These are phyloP conservation scores for Saiga tatarica DNA, from an alignment of 2,113 vertebrate genomes.

Conservation along the genomic window DNA sequence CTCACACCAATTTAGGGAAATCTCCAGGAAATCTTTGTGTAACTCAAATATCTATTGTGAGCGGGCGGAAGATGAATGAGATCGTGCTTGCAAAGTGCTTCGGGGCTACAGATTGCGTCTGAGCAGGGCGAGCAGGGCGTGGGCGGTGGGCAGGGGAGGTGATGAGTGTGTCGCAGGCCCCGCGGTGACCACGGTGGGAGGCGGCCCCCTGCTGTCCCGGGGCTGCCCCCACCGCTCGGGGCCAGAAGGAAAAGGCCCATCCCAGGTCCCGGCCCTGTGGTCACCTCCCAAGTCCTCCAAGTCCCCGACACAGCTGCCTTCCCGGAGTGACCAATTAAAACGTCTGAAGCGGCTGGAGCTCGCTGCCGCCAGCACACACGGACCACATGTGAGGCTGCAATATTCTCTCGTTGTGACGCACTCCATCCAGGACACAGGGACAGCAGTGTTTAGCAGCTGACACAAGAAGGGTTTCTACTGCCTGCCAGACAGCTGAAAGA, in stretches of 20 bases:
- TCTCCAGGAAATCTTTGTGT: neutral
- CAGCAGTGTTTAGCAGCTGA: slow-evolving; percentile 65
- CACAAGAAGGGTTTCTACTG: slow-evolving; percentile 68
- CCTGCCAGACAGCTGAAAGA: slow-evolving; percentile 69
- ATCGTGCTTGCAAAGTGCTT: neutral
- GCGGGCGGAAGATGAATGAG: neutral
- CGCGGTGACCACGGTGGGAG: neutral
- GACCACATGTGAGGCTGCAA: slow-evolving; percentile 69
- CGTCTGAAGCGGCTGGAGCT: slow-evolving; percentile 52
- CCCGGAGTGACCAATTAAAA: slow-evolving; percentile 72
- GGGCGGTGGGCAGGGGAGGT: rapidly evolving
- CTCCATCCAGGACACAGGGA: slow-evolving; percentile 64
- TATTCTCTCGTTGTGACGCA: slow-evolving; percentile 41
- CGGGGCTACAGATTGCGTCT: neutral
- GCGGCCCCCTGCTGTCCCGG: neutral
- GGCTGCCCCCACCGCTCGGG: neutral
- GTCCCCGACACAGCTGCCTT: slow-evolving; percentile 75
- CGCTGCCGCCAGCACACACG: slow-evolving; percentile 67
- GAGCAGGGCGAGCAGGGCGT: neutral
- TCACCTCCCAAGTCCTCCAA: slow-evolving; percentile 61
- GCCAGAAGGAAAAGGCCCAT: neutral
- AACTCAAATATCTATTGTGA: neutral
- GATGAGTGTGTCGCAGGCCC: neutral
- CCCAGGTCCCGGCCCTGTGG: slow-evolving; percentile 43
- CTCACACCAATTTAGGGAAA: neutral